Base-by-base conservation (phyloP, 2,113 vertebrate species). In the Charadrius vociferus region DNA sequence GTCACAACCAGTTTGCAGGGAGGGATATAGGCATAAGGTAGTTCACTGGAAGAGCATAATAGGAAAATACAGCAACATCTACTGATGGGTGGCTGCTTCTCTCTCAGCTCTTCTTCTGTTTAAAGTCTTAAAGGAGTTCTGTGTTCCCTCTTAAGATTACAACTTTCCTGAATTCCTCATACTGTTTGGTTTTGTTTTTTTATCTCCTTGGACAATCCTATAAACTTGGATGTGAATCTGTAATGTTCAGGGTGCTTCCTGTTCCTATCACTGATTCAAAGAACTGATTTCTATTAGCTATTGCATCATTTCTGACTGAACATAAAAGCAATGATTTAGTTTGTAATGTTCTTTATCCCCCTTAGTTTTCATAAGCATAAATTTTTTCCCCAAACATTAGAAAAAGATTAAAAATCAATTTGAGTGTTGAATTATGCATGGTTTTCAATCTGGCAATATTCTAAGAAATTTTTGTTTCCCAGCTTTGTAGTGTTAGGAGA, bases 361-460 rank as follows among this genome's bases (percentile, higher is more conserved):
- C 65, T 93, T 55, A 61, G 62, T 95, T 97, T 97, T 97, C 75
- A 75, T 74, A 96, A 97, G 41, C 66, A 93, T 78, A 95, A 96
- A 93, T 90, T 95, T 94, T 95, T 98, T 98, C 91, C 78, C 15
- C 66, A 96, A 97, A 95, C 81, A 95, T 94, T 96, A 78, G 93
- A 89, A 96, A 87, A 90, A 96, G 74, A 97, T 97, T 96, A 97
- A 79, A 72, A 96, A 92, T 97, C 93, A 91, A 86, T 96, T 84
- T 93, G 55, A 96, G 37, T 73, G 39, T 94, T 98, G 97, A 98
- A 97, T 98, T 98, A 97, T 97, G 80, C 78, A 96, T 97, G 90
- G 39, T 17, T 98, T 97, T 97, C 87, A 84, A 78, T 96, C 96
- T 95, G 70, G 80, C 61, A 93, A 81, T 95, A 95, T 52, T 96